Base-by-base conservation (phyloP, 2,797 vertebrate genomes). In the Lithobates sylvaticus region DNA sequence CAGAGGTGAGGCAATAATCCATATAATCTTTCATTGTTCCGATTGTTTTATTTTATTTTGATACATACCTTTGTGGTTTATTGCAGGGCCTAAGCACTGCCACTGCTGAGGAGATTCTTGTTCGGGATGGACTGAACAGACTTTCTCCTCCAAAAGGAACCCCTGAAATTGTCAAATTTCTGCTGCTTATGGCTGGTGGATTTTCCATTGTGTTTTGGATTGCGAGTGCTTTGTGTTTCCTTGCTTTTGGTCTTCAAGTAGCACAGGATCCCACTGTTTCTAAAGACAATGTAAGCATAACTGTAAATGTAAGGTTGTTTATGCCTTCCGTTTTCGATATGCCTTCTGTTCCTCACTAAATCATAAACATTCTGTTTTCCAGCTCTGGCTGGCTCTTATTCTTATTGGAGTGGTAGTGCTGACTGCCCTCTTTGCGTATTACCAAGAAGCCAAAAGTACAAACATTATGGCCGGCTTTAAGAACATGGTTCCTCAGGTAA, bases 401-500 rank as follows among this genome's bases (percentile, higher is more conserved):
- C 93, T 96, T 12, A 92, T 92, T 2, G 21, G 93, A 29, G 95
- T 96, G 0, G 94, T 96, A 67, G 89, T 96, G 84, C 89, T 96
- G 75, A 96, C 94, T 0, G 95, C 95, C 0, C 76, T 93, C 80
- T 96, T 96, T 26, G 95, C 95, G 73, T 96, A 96, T 88, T 96
- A 95, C 70, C 95, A 96, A 89, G 95, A 96, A 89, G 94, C 95
- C 10, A 96, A 95, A 91, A 96, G 95, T 88, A 96, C 95, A 27
- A 96, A 96, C 88, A 96, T 96, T 88, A 96, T 96, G 93, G 92
- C 95, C 84, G 94, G 94, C 89, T 96, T 96, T 92, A 93, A 90
- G 50, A 94, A 95, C 89, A 95, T 96, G 95, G 95, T 95, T 27
- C 95, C 95, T 0, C 94, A 95, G 94, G 95, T 95, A 50, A 92